A percentile compares a stretch with the other conserved stretches of the same genome.
phyloP scores from a whole-genome alignment of 2,797 vertebrate species.

The Scolopax rusticola region DNA sequence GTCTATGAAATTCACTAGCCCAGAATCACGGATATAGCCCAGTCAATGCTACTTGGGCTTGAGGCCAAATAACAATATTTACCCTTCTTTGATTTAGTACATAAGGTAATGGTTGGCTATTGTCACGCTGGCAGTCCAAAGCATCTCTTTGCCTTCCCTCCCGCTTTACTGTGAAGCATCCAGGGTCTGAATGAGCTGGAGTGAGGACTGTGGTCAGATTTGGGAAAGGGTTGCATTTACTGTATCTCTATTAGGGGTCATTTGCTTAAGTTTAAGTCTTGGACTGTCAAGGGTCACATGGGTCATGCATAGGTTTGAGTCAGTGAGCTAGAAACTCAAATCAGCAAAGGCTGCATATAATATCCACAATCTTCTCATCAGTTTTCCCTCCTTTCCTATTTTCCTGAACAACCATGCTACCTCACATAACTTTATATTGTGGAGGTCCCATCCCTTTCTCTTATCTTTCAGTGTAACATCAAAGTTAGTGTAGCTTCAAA shows the following conservation, averaged over 20 bases:
- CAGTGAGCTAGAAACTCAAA: not conserved
- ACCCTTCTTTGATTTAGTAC: not conserved
- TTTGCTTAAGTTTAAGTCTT: not conserved
- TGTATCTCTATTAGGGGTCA: not conserved
- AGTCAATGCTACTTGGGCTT: not conserved
- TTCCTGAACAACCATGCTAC: not conserved
- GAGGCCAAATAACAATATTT: not conserved
- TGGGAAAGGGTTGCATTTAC: not conserved
- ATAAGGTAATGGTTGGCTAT: not conserved
- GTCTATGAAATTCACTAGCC: not conserved
- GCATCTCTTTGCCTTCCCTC: fast-evolving
- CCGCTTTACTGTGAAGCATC: not conserved
- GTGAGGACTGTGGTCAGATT: not conserved
- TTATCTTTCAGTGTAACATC: not conserved
- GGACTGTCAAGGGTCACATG: fast-evolving
- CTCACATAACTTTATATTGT: not conserved
- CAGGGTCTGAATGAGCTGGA: not conserved
- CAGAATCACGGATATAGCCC: not conserved
- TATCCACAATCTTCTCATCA: not conserved
- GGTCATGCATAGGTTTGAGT: not conserved
- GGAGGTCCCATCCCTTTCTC: not conserved
- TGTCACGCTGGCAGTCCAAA: not conserved
- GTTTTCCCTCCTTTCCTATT: not conserved
- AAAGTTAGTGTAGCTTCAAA: not conserved
- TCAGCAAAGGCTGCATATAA: not conserved